phyloP scores from a whole-genome alignment of 2,888 invertebrate species.

The Amblyjoppa proteus region DNA sequence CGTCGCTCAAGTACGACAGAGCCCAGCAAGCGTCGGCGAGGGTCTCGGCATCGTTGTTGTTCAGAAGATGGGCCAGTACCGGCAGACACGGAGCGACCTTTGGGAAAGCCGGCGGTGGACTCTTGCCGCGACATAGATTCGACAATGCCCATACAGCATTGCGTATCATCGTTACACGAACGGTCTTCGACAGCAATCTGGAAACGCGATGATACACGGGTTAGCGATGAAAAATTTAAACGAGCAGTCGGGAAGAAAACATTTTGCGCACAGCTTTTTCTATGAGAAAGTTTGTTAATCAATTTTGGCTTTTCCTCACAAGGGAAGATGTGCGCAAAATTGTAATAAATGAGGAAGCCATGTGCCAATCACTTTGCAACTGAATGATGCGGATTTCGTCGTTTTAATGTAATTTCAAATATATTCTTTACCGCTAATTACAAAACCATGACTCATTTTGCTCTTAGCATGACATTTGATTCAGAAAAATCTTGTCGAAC shows the following conservation, averaged over 20 bases:
- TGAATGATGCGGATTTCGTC: too few species aligned
- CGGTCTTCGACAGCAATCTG: slow-evolving; percentile 93
- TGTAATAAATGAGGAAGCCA: too few species aligned
- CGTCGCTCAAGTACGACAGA: slow-evolving; percentile 97
- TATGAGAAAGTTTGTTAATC: too few species aligned
- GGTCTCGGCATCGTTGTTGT: slow-evolving; percentile 95
- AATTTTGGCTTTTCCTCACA: too few species aligned
- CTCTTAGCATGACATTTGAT: too few species aligned
- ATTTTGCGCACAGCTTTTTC: too few species aligned
- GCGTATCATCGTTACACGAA: slow-evolving; percentile 94
- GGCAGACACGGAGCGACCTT: slow-evolving; percentile 94
- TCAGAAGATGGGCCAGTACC: slow-evolving; percentile 94
- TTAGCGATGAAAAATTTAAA: background rate
- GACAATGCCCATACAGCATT: slow-evolving; percentile 99
- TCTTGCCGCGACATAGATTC: slow-evolving; percentile 98
- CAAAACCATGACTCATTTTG: too few species aligned
- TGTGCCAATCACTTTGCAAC: too few species aligned
- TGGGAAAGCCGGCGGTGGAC: slow-evolving; percentile 96
- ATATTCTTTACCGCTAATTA: too few species aligned
- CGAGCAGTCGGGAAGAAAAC: background rate
- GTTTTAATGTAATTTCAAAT: too few species aligned
- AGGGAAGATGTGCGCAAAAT: too few species aligned
- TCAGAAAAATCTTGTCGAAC: too few species aligned
- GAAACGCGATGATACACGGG: slow-evolving; percentile 71
- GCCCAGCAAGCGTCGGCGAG: slow-evolving; percentile 99